Evolutionary conservation across 2,888 invertebrate species (phyloP), one percentile per base, ranked within the genome.

Genomic region (Artemia sinica): DNA sequence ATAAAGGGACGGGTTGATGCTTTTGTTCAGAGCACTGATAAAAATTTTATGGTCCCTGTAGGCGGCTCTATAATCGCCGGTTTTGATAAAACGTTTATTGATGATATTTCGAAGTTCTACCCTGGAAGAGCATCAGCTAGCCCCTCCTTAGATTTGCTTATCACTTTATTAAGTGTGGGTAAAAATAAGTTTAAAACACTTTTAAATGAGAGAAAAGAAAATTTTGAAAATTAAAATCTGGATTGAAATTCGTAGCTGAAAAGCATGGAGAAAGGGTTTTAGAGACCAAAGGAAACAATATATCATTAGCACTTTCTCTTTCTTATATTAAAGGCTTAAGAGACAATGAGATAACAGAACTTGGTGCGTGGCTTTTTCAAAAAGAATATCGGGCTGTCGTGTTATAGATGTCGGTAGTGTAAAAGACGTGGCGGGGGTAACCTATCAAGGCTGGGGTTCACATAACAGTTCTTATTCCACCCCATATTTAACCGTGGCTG

Each of bases 31-130:
- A 89, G 88, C 75, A 85, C 87, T 11, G 90, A 90, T 77, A 90
- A 91, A 77, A 90, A 90, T 78, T 84, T 90, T 71, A 77, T 89
- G n/a, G 88, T 90, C 48, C 90, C 90, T 13, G 89, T 91, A 3
- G 90, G 90, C 10, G 90, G 89, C 1, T 84, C 88, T 13, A 81
- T 88, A 66, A 84, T 90, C 69, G 87, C 86, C 48, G 85, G 86
- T 0, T 86, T 85, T 76, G 82, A 87, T 75, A 80, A 82, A 72
- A 77, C 78, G 50, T 77, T 84, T 41, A 78, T 88, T 49, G 81
- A 84, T 72, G 78, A 81, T 72, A 83, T 90, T 72, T 83, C 86
- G 50, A 84, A 84, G 77, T 82, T 82, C 73, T 90, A 90, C 79
- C 86, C 87, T 72, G 87, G 84, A 82, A 75, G 89, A 71, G 89